Evolutionary conservation across 1,140 invertebrate species (phyloP), one percentile per base, ranked within the genome.

Genomic region (Panagrolaimus sp.): DNA sequence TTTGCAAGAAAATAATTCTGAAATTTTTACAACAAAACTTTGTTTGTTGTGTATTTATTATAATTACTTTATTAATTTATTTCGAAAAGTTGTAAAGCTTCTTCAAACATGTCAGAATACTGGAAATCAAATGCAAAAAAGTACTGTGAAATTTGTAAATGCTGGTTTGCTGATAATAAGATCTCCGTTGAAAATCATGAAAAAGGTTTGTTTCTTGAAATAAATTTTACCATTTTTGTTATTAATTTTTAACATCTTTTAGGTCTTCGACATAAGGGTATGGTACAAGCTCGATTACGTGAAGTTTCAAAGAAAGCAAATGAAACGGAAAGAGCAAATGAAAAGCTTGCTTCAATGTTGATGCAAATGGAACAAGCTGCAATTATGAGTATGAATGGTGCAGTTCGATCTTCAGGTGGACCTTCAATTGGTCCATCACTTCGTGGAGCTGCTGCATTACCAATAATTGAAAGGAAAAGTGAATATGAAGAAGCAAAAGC

Each of bases 161-260:
- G 93, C 83, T 98, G 94, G 94, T 90, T 96, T 76, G 90, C 92
- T 65, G 94, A 96, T 85, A 98, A 97, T 84, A 94, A 93, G 88
- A 90, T 93, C 88, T 96, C 93, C 84, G 88, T 94, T 73, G 91
- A 94, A 70, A 95, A 95, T 83, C 94, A 98, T 85, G 94, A 96
- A 85, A 89, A 89, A 86, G 94, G 94, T 38, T 38, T 38, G n/a
- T n/a, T n/a, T n/a, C n/a, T n/a, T n/a, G n/a, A n/a, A n/a, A n/a
- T n/a, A n/a, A n/a, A n/a, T n/a, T n/a, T n/a, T n/a, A n/a, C n/a
- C n/a, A n/a, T n/a, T n/a, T n/a, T n/a, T n/a, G n/a, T n/a, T n/a
- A n/a, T n/a, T n/a, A n/a, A n/a, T n/a, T n/a, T n/a, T n/a, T n/a
- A n/a, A n/a, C n/a, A n/a, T n/a, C n/a, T n/a, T n/a, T n/a, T n/a